Evolutionary conservation across 1,140 invertebrate genomes (phyloP).

Genomic region (Oreohelix idahoensis): DNA sequence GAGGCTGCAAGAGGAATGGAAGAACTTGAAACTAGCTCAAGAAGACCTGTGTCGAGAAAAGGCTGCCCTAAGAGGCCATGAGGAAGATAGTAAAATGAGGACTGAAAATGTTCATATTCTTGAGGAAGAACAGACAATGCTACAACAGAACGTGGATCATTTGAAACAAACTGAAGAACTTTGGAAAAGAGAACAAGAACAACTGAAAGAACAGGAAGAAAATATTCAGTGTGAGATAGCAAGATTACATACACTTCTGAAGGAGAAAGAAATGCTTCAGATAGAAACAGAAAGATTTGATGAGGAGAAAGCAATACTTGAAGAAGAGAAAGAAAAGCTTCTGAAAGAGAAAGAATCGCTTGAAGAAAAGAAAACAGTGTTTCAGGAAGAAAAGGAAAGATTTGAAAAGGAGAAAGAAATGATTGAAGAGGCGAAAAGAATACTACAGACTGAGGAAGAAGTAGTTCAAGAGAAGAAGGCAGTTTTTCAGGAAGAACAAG

Average conservation of each 20-base stretch:
- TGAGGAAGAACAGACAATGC: not conserved
- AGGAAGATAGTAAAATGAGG: not conserved
- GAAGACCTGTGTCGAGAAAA: not conserved
- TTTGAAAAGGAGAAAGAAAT: not conserved
- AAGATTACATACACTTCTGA: not conserved
- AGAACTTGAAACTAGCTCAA: not conserved
- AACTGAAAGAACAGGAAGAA: not conserved
- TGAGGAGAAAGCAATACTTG: not conserved
- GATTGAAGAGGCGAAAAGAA: too few relatives aligned
- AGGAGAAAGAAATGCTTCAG: not conserved
- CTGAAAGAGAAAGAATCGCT: not conserved
- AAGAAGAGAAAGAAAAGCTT: not conserved
- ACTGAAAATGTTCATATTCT: not conserved
- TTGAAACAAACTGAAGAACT: not conserved
- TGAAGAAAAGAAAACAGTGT: not conserved
- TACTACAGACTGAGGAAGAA: too few relatives aligned
- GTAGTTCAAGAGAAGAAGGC: not conserved
- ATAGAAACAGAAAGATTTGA: not conserved
- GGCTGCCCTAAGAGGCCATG: not conserved
- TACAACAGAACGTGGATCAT: not conserved
- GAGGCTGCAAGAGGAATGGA: not conserved
- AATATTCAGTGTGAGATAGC: not conserved
- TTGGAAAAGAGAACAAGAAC: not conserved
- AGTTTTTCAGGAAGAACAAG: not conserved
- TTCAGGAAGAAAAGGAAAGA: constrained; percentile 12